Evolutionary conservation across 2,888 invertebrate genomes (phyloP), one percentile per base, ranked within the genome.

Genomic region (Norana najaformis): DNA sequence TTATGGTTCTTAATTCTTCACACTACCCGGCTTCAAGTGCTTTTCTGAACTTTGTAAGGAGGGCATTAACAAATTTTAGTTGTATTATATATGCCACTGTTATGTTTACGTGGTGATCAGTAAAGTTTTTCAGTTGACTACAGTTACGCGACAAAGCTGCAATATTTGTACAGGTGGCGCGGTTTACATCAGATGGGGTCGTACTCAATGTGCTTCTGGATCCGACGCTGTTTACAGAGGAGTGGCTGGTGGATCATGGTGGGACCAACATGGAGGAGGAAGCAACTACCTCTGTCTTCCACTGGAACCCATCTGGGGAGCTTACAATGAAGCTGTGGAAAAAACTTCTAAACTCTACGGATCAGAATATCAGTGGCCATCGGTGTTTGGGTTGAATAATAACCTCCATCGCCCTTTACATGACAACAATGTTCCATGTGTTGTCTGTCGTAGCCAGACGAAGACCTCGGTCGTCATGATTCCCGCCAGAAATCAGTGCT

Each of bases 341-440:
- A 41, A 88, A 0, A 2, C 20, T 5, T 30, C 83, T 34, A 35
- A 83, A n/a, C 85, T 92, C 20, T 91, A 90, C 36, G 91, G 92
- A 37, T 90, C 88, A 13, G 92, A 92, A 88, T 92, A 92, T 89
- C 11, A 89, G 37, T 1, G 20, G 37, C 41, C 88, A 30, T 18
- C 83, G 1, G 34, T 30, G 47, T 38, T 88, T 30, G 18, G 20
- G 16, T 47, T 89, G 20, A 83, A 53, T 13, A 89, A 38, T 6
- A 88, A 88, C 37, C 88, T 88, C 14, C 89, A 34, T 36, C 39
- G 89, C 5, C 39, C 41, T 16, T 34, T 90, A n/a, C 23, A 14
- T 6, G 83, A 91, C 83, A 88, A 92, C 83, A 91, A 92, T 41
- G 90, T 91, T 6, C 92, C 92, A 18, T 92, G 92, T 69, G 91